These are phyloP conservation scores for Trissolcus basalis DNA, from an alignment of 1,140 invertebrate genomes.

Conservation along the genomic window DNA sequence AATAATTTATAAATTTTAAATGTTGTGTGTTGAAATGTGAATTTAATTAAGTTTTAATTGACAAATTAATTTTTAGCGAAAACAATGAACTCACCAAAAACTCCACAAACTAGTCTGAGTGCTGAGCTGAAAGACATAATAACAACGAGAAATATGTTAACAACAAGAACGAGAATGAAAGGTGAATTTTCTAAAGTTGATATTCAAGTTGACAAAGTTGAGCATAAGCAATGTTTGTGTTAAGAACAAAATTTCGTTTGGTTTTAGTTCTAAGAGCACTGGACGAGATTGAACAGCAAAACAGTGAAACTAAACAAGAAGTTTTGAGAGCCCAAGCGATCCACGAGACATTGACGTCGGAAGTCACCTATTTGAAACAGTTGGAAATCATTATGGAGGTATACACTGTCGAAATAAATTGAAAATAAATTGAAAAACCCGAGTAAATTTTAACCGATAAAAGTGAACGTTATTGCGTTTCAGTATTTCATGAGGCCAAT, in stretches of 20 bases:
- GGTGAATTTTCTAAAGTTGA: slow-evolving; percentile 69
- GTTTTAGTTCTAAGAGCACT: slow-evolving; percentile 74
- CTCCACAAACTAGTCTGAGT: slow-evolving; percentile 77
- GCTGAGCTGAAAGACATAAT: slow-evolving; percentile 79
- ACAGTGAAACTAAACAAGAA: slow-evolving; percentile 71
- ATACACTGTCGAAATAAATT: too few relatives aligned
- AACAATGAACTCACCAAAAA: slow-evolving; percentile 68
- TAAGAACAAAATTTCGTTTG: too few relatives aligned
- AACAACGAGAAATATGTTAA: slow-evolving; percentile 80
- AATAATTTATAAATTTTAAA: too few relatives aligned
- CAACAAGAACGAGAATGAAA: slow-evolving; percentile 78
- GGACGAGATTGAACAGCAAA: slow-evolving; percentile 74
- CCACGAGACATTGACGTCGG: slow-evolving; percentile 83
- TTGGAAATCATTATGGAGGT: slow-evolving; percentile 82
- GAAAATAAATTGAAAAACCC: slow-evolving; percentile 5
- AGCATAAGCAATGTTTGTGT: too few relatives aligned
- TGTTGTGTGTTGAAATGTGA: too few relatives aligned
- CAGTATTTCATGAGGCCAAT: slow-evolving; percentile 83
- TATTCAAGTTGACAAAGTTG: too few relatives aligned
- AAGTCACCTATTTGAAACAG: slow-evolving; percentile 83
- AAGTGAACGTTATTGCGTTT: slow-evolving; percentile 35
- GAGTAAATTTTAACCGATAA: too few relatives aligned
- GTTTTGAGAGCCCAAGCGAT: slow-evolving; percentile 77
- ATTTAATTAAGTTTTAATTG: background rate
- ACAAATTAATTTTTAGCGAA: slow-evolving; percentile 19